These are phyloP conservation scores for Albula glossodonta DNA, from an alignment of 2,113 vertebrate genomes.

Conservation along the genomic window DNA sequence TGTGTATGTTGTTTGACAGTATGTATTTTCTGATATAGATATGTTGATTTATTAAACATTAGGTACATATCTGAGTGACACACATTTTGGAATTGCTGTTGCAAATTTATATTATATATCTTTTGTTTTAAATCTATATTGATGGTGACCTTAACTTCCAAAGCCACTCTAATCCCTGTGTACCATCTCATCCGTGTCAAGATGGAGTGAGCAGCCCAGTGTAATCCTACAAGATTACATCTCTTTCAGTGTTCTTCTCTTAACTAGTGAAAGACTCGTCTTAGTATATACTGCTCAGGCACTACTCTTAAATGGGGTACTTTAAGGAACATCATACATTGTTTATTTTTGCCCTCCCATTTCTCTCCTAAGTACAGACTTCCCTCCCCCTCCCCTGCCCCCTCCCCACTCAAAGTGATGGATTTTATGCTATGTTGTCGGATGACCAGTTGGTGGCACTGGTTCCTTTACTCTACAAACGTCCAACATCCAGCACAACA, in stretches of 20 bases:
- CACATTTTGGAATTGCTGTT: not conserved
- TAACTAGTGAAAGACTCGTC: too few relatives aligned
- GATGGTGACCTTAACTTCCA: not conserved
- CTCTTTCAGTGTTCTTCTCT: not conserved
- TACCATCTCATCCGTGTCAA: not conserved
- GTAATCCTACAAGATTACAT: not conserved
- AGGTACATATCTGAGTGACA: too few relatives aligned
- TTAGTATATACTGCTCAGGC: too few relatives aligned
- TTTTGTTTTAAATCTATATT: not conserved
- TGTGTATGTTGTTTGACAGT: too few relatives aligned
- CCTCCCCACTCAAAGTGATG: not conserved
- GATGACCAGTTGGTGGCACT: slow-evolving; percentile 12
- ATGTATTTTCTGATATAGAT: too few relatives aligned
- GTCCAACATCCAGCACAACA: not conserved
- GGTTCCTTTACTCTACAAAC: not conserved
- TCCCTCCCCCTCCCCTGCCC: not conserved
- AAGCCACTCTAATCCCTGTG: not conserved
- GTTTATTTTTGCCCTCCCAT: too few relatives aligned
- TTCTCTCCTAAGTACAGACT: not conserved
- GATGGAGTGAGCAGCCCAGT: too few relatives aligned
- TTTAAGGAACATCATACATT: too few relatives aligned
- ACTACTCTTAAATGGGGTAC: not conserved
- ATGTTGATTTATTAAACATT: too few relatives aligned
- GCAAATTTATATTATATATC: too few relatives aligned
- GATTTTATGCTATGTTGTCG: not conserved